Evolutionary conservation across 2,888 invertebrate species (phyloP).

Genomic region (Clistopyga incitator): DNA sequence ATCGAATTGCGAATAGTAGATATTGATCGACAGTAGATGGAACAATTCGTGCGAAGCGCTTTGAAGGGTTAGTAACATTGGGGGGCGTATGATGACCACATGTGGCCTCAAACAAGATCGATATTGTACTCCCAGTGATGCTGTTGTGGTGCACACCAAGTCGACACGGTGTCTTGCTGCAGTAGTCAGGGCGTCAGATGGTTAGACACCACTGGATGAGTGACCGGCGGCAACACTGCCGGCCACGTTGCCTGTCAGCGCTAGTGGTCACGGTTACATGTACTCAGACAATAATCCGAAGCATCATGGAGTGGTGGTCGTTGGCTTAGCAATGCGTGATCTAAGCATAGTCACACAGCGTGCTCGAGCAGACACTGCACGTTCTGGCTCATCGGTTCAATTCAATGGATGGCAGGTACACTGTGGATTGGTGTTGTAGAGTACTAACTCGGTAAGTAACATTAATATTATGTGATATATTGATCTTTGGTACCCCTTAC

Average conservation of each 20-base stretch:
- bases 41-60: constrained; percentile 8
- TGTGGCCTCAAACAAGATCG: constrained; percentile 12
- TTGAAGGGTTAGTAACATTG: constrained; percentile 22
- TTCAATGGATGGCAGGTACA: constrained; percentile 20
- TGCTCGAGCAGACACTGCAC: constrained; percentile 1
- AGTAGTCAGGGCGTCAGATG: constrained; percentile 64
- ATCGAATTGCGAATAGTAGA: constrained; percentile 52
- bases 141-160: constrained; percentile 30
- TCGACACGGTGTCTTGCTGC: constrained; percentile 46
- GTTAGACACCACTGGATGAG: constrained; percentile 55
- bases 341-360: constrained; percentile 34
- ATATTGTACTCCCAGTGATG: constrained; percentile 3
- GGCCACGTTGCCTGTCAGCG: constrained; percentile 31
- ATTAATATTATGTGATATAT: constrained; percentile 24
- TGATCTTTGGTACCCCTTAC: background rate
- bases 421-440: constrained; percentile 1
- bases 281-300: constrained; percentile 66
- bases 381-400: constrained; percentile 10
- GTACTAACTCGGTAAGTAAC: constrained; percentile 19
- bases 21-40: constrained; percentile 30
- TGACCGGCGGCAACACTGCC: constrained; percentile 27
- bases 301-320: constrained; percentile 17
- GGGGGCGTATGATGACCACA: constrained; percentile 9
- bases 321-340: constrained; percentile 30
- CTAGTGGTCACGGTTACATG: constrained; percentile 61